A percentile compares a stretch with the other conserved stretches of the same genome.
phyloP scores from a whole-genome alignment of 2,797 vertebrate species.

The Liparis tanakae region DNA sequence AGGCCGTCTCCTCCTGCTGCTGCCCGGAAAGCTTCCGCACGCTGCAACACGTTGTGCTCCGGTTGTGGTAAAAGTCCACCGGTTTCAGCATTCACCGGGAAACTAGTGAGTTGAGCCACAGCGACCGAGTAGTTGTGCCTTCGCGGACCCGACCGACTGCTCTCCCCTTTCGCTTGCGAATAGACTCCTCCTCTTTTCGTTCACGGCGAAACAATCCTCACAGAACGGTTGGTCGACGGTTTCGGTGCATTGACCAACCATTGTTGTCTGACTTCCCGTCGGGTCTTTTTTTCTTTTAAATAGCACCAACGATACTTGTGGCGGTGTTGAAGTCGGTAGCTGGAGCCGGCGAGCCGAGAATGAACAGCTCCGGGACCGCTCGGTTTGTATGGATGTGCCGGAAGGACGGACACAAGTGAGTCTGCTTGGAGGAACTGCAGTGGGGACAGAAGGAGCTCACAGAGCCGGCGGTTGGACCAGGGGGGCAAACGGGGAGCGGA shows the following conservation, averaged over 20 bases:
- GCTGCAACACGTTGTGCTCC: too few relatives aligned
- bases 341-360: conserved; percentile 60
- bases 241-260: conserved; percentile 16
- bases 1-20: conserved; percentile 5
- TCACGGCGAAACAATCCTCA: conserved; percentile 9
- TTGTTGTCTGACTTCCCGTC: neutral
- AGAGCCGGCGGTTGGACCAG: conserved; percentile 30
- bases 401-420: neutral
- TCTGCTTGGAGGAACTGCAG: conserved; percentile 44
- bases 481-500: conserved; percentile 55
- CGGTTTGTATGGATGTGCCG: conserved; percentile 10
- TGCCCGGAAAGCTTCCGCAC: conserved; percentile 1
- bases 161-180: conserved; percentile 5
- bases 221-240: conserved; percentile 49
- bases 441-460: conserved; percentile 21
- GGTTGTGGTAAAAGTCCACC: conserved; percentile 3
- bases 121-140: conserved; percentile 29
- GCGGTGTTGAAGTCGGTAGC: conserved; percentile 35
- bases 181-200: conserved; percentile 77
- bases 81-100: conserved; percentile 18
- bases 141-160: conserved; percentile 29
- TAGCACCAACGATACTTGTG: neutral
- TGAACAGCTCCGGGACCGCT: conserved; percentile 20
- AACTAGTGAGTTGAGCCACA: conserved; percentile 42
- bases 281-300: neutral